Base-by-base conservation (phyloP, 2,113 vertebrate species). In the Sylvietta virens region DNA sequence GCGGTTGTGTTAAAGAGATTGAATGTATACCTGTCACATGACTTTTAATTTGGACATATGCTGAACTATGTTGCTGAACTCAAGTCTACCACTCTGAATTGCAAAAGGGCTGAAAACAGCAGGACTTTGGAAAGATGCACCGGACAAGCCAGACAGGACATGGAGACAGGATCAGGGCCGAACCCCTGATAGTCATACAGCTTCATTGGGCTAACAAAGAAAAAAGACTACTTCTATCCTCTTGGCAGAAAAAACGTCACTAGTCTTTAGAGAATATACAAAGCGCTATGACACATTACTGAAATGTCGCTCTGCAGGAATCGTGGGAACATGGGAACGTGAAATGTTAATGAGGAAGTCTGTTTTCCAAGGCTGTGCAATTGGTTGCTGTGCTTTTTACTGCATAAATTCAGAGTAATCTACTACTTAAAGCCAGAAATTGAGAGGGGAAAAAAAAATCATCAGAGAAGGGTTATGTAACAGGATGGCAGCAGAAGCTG, bases 341-440 rank as follows among this genome's bases (percentile, higher is more conserved):
- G 64, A 79, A 86, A 83, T 50, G 4, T 86, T 92, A 77, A 86
- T 73, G 76, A 88, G 62, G 76, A 88, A 65, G 51, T 67, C 74
- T 78, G 67, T 70, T 94, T 95, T 91, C 31, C 54, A 86, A 72
- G 64, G 28, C 51, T 70, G 6, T 57, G 67, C 58, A 83, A 18
- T 54, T 70, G 50, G 42, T 73, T 88, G 74, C 67, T 92, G 72
- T 92, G 72, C 51, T 81, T 94, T 95, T 94, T 88, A 77, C 74
- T 87, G 51, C 51, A 54, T 67, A 42, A 81, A 83, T 83, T 95
- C 64, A 88, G 45, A 61, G 39, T 76, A 88, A 80, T 65, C 64
- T 54, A 58, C n/a, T 81, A 61, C 50, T 73, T 70, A 48, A 37
- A 86, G 44, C 9, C 54, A 85, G 80, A 85, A 82, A 76, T 2